Conservation (phyloP, 2,113 vertebrate genomes). For the Pteruthius melanotis region DNA sequence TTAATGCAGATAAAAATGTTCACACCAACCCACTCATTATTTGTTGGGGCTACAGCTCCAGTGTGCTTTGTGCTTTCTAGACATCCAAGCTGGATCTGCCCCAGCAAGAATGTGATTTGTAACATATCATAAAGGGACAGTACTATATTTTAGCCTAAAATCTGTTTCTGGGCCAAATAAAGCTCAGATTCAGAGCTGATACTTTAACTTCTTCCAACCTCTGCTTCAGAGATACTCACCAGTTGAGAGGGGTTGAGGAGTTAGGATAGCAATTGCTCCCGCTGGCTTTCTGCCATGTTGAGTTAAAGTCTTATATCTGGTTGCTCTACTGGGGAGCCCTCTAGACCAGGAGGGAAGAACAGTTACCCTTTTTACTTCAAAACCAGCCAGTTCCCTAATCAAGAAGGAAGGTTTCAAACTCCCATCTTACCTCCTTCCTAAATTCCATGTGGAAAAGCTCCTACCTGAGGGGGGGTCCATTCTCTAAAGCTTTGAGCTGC, state of each 20-base stretch:
- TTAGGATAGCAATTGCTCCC: background rate
- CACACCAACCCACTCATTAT: background rate
- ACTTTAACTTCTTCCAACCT: background rate
- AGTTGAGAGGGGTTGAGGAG: background rate
- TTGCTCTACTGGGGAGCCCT: background rate
- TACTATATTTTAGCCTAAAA: background rate
- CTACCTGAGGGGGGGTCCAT: background rate
- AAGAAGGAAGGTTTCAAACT: background rate
- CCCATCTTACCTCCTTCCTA: background rate
- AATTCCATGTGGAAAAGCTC: background rate
- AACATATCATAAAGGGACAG: background rate
- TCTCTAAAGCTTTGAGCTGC: background rate
- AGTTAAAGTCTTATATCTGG: background rate
- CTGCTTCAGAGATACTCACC: background rate
- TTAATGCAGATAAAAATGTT: constrained; percentile 50
- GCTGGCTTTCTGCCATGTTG: background rate
- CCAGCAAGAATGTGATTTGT: background rate
- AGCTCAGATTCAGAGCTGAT: background rate
- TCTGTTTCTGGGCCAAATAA: background rate
- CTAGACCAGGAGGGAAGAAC: background rate
- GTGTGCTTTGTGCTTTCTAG: background rate
- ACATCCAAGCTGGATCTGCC: background rate
- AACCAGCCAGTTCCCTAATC: background rate
- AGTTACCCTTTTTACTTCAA: background rate
- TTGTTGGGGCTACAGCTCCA: constrained; percentile 23